Percentiles rank a stretch among this genome's conserved stretches.
These are phyloP conservation scores for Spilosoma lubricipeda DNA, from an alignment of 2,888 invertebrate species.

Conservation along the genomic window DNA sequence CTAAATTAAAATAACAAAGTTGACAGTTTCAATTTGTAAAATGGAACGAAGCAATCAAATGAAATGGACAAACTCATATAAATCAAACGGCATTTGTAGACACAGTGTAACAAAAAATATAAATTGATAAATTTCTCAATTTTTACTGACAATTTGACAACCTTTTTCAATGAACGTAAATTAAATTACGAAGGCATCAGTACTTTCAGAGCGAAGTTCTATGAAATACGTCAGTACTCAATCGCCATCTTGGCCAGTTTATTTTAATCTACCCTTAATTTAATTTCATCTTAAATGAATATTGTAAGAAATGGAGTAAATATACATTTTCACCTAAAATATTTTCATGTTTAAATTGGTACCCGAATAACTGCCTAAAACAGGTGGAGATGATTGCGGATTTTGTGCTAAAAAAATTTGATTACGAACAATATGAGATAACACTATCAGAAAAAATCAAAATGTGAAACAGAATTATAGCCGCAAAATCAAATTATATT, in stretches of 20 bases:
- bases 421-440: too few species aligned
- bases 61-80: background rate
- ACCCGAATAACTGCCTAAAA: constrained; percentile 40
- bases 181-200: constrained; percentile 36
- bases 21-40: background rate
- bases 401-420: too few species aligned
- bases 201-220: constrained; percentile 37
- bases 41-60: background rate
- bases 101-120: background rate
- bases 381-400: constrained; percentile 35
- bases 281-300: constrained; percentile 56
- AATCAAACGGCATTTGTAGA: background rate
- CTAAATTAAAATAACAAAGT: background rate
- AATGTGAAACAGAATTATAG: too few species aligned
- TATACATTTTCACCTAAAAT: constrained; percentile 50
- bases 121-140: constrained; percentile 23
- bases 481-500: too few species aligned
- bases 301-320: constrained; percentile 56
- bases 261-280: constrained; percentile 64
- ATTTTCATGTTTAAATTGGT: constrained; percentile 60
- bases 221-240: constrained; percentile 53
- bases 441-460: too few species aligned
- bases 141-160: constrained; percentile 39
- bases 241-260: constrained; percentile 55
- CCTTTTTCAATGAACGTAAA: constrained; percentile 36